A percentile compares a stretch with the other conserved stretches of the same genome.
Evolutionary conservation across 2,797 vertebrate species (phyloP).

Genomic region (Bovichtus variegatus): DNA sequence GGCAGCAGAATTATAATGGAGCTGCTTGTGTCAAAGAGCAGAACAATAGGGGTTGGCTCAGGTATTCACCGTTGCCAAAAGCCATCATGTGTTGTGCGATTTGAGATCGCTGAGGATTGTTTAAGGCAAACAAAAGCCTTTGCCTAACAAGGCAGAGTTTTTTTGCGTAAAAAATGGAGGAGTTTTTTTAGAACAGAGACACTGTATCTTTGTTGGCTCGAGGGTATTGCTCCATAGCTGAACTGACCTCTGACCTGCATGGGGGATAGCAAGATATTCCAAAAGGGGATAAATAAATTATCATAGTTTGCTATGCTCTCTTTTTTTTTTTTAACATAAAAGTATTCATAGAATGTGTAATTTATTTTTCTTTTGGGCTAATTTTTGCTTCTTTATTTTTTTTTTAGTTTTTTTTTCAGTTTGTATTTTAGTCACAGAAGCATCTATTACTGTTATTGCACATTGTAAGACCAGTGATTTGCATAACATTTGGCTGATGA

Average conservation of each 20-base stretch:
- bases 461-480: slow-evolving; percentile 37
- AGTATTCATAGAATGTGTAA: background rate
- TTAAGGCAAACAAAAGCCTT: slow-evolving; percentile 21
- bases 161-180: slow-evolving; percentile 12
- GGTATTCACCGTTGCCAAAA: slow-evolving; percentile 44
- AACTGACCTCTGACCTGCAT: slow-evolving; percentile 33
- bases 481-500: slow-evolving; percentile 41
- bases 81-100: slow-evolving; percentile 16
- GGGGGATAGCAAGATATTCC: slow-evolving; percentile 1
- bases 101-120: slow-evolving; percentile 32
- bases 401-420: background rate
- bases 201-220: slow-evolving; percentile 6
- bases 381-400: too few relatives aligned
- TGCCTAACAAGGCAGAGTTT: slow-evolving; percentile 15
- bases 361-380: background rate
- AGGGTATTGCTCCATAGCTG: slow-evolving; percentile 21
- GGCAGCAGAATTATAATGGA: slow-evolving; percentile 70
- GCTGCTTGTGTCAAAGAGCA: slow-evolving; percentile 58
- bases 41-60: slow-evolving; percentile 37
- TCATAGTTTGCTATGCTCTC: slow-evolving; percentile 2
- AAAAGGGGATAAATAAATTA: background rate
- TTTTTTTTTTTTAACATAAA: background rate
- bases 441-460: slow-evolving; percentile 32
- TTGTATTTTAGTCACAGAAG: slow-evolving; percentile 4
- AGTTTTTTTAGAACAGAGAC: slow-evolving; percentile 22